Percentiles rank a stretch among this genome's conserved stretches.
Conservation (phyloP, 1,140 invertebrate genomes). For the Procambarus virginalis region DNA sequence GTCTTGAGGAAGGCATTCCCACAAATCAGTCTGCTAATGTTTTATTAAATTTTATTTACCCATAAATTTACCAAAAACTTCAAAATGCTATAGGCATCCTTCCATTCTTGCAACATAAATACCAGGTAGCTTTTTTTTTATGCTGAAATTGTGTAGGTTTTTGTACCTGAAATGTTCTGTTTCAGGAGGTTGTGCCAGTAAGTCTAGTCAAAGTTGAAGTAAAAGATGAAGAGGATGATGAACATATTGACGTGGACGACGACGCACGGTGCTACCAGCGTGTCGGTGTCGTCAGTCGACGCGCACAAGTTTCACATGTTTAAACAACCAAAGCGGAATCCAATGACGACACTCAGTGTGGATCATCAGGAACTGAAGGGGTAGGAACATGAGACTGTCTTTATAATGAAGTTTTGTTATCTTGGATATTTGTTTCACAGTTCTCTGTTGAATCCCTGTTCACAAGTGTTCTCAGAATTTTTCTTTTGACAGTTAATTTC, state of each 20-base stretch:
- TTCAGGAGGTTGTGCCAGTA: slow-evolving; percentile 39
- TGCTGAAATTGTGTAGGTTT: too few relatives aligned
- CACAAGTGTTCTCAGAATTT: background rate
- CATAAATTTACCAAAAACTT: too few relatives aligned
- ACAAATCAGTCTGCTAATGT: too few relatives aligned
- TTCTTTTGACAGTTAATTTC: background rate
- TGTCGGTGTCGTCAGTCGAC: background rate
- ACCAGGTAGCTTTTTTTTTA: too few relatives aligned
- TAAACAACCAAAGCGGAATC: slow-evolving; percentile 2
- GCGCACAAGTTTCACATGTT: background rate
- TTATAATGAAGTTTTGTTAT: background rate
- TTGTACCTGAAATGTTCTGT: background rate
- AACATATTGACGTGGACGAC: slow-evolving; percentile 26
- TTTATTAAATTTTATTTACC: too few relatives aligned
- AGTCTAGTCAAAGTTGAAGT: slow-evolving; percentile 44
- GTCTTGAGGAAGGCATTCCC: too few relatives aligned
- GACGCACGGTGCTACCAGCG: background rate
- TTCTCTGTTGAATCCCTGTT: background rate
- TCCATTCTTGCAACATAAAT: too few relatives aligned
- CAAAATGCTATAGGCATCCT: too few relatives aligned
- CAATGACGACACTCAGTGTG: background rate
- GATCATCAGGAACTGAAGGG: slow-evolving; percentile 20
- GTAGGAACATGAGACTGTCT: slow-evolving; percentile 36
- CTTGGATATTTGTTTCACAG: background rate
- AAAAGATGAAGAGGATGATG: slow-evolving; percentile 28